Percentiles rank a stretch among this genome's conserved stretches.
These are phyloP conservation scores for Syngnathus scovelli DNA, from an alignment of 2,113 vertebrate species.

Conservation along the genomic window DNA sequence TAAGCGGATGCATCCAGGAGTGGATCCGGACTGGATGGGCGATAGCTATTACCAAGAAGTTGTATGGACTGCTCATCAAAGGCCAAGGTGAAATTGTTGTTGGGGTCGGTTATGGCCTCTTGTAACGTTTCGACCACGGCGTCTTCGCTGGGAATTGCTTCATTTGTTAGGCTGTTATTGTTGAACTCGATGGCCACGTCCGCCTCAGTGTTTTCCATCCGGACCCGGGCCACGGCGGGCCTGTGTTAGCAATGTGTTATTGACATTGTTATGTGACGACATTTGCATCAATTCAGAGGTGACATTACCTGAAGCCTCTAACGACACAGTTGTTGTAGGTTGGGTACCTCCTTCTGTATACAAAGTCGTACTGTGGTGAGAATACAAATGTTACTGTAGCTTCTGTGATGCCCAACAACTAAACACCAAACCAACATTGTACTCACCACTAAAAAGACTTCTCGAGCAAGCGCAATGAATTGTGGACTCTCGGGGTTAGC, in stretches of 20 bases:
- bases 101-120: background rate
- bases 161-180: background rate
- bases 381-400: background rate
- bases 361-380: conserved; percentile 2
- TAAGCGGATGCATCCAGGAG: background rate
- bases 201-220: background rate
- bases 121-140: background rate
- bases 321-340: background rate
- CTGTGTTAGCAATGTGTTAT: conserved; percentile 1
- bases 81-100: conserved; percentile 4
- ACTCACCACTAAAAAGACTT: no score
- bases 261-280: background rate
- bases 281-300: background rate
- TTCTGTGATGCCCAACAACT: background rate
- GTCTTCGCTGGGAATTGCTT: background rate
- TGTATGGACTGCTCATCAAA: background rate
- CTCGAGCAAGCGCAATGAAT: no score
- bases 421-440: no score
- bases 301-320: background rate
- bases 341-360: rapidly evolving
- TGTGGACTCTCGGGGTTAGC: no score
- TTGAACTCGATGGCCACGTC: conserved; percentile 24
- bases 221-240: rapidly evolving
- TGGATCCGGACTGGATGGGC: background rate
- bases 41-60: background rate